Evolutionary conservation across 2,797 vertebrate genomes (phyloP).

Genomic region (Gorsachius magnificus): DNA sequence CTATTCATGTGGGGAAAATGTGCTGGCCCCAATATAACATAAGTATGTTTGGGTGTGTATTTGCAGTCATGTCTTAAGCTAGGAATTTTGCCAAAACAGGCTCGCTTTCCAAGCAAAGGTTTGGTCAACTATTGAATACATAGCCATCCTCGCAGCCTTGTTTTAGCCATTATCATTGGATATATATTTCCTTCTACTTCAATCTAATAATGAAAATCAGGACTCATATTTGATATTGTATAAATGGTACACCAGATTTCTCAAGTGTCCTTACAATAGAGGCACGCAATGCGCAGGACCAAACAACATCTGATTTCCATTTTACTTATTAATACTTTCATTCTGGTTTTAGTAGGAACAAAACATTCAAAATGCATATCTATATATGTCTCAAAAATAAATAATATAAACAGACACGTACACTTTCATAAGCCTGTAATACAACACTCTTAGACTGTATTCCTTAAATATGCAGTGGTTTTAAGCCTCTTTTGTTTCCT

Average conservation of each 20-base stretch:
- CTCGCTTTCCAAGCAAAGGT: not conserved
- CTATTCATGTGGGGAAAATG: not conserved
- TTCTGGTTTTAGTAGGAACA: slow-evolving; percentile 1
- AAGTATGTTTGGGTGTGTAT: not conserved
- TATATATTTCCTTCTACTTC: not conserved
- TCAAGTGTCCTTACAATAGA: not conserved
- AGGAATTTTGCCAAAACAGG: not conserved
- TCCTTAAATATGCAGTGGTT: not conserved
- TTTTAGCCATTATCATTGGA: not conserved
- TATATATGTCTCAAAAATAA: not conserved
- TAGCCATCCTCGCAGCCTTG: not conserved
- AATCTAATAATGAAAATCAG: not conserved
- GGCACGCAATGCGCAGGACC: not conserved
- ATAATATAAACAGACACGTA: not conserved
- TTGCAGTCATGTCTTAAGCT: not conserved
- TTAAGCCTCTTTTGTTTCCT: slow-evolving; percentile 52
- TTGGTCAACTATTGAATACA: not conserved
- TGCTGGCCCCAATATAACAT: not conserved
- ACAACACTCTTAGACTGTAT: not conserved
- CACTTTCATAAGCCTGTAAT: not conserved
- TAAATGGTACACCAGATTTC: not conserved
- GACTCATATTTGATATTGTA: not conserved
- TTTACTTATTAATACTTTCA: slow-evolving; percentile 20
- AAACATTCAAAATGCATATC: not conserved
- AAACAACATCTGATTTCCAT: slow-evolving; percentile 22